phyloP scores from a whole-genome alignment of 2,113 vertebrate species.

The Sterna hirundo region DNA sequence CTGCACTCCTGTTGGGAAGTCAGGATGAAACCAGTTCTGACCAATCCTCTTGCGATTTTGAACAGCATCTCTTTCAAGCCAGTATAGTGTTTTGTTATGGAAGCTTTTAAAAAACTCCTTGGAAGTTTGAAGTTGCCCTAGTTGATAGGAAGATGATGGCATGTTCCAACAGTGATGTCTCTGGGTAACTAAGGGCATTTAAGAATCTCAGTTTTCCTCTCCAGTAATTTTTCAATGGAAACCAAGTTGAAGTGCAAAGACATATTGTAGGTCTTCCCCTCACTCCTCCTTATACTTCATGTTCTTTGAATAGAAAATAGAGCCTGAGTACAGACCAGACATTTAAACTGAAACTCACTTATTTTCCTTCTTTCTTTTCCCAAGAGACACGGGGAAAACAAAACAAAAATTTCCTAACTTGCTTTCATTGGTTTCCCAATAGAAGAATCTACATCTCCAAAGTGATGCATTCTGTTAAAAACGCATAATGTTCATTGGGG shows the following conservation, averaged over 20 bases:
- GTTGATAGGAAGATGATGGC: background rate
- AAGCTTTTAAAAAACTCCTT: background rate
- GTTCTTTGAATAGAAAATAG: background rate
- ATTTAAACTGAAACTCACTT: background rate
- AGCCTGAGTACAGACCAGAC: background rate
- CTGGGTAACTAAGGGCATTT: background rate
- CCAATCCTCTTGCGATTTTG: background rate
- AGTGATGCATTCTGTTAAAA: background rate
- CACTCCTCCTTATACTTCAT: background rate
- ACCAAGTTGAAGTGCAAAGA: background rate
- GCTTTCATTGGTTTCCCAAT: background rate
- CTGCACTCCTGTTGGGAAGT: background rate
- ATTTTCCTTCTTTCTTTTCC: background rate
- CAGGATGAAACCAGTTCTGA: background rate
- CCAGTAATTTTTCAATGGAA: background rate
- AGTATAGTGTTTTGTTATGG: background rate
- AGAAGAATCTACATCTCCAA: background rate
- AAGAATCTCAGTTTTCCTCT: background rate
- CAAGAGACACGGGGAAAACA: background rate
- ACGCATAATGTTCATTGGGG: accelerated
- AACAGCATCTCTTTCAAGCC: background rate
- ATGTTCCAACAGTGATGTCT: background rate
- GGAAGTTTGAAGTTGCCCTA: background rate
- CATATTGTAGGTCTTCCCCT: background rate
- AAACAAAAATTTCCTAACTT: background rate